Conservation (phyloP, 2,113 vertebrate species). For the Chaetorhynchus papuensis region DNA sequence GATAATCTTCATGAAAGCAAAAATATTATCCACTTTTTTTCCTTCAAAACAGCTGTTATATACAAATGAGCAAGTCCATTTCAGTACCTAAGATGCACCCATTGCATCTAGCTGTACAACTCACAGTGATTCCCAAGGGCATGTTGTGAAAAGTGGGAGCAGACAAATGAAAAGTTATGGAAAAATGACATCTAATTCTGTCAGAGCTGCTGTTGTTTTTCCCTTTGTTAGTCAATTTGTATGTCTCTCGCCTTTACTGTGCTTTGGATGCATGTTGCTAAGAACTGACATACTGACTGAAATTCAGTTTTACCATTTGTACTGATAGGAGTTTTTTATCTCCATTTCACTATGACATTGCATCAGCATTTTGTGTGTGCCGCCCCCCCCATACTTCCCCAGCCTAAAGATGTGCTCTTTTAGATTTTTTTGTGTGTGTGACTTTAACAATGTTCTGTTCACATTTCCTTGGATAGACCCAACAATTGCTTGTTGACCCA, state of each 20-base stretch:
- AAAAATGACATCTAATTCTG: neutral
- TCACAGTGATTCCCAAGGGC: neutral
- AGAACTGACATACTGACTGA: neutral
- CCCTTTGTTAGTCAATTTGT: neutral
- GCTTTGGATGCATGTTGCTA: neutral
- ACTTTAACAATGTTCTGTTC: conserved; percentile 77
- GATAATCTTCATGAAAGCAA: neutral
- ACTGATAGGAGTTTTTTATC: neutral
- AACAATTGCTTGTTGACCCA: conserved; percentile 84
- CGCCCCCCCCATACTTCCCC: conserved; percentile 29
- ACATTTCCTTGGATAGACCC: conserved; percentile 74
- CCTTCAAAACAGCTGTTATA: neutral
- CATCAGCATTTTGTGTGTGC: conserved; percentile 35
- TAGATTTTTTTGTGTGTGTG: conserved; percentile 51
- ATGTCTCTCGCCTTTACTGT: neutral
- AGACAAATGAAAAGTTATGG: neutral
- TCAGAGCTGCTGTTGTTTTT: neutral
- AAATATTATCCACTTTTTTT: neutral
- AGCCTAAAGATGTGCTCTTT: conserved; percentile 71
- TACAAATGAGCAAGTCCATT: neutral
- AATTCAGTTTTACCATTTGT: neutral
- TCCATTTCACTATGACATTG: conserved; percentile 38
- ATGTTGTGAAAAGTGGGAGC: neutral
- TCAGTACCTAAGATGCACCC: neutral
- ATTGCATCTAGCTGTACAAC: neutral